Evolutionary conservation across 2,113 vertebrate species (phyloP), one percentile per base, ranked within the genome.

Genomic region (Phylloscopus trochilus): DNA sequence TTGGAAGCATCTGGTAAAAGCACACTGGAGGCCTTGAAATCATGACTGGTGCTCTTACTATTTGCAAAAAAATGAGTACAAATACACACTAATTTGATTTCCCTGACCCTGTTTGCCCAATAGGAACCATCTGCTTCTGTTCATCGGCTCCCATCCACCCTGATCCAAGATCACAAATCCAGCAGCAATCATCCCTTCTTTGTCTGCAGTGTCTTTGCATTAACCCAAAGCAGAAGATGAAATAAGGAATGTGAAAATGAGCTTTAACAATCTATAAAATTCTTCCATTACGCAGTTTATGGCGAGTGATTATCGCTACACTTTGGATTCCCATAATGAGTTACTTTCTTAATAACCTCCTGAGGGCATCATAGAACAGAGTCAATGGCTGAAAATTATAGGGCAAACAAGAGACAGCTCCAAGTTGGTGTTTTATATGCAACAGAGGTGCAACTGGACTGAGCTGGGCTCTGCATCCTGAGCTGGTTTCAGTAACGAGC

Each of bases 81-180:
- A 92, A 73, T 28, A 60, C 46, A 39, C 12, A 55, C 16, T 44
- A 78, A 62, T 73, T 92, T 58, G 37, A 83, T 90, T 90, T 94
- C 68, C 76, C 51, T 77, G 35, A 80, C 90, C 79, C 43, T 67
- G 46, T 77, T 92, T 83, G 83, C 59, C 88, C 80, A 77, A 88
- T 17, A 94, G 72, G 73, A 95, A 70, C 79, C 93, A 96, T 86
- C 89, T 91, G 72, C 85, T 91, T 73, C 63, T 90, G 47, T 31
- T 49, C 74, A 56, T 31, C 33, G 26, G 64, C 74, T 93, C 49
- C 66, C 24, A 41, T 3, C 59, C 28, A 69, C 43, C 53, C 85
- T 24, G n/a, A 89, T 87, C 66, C 84, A 72, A 83, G 90, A 49
- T 53, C 85, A 77, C 3, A 15, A 60, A 62, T 66, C 72, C 67